phyloP scores from a whole-genome alignment of 2,113 vertebrate genomes.

The Struthio camelus region DNA sequence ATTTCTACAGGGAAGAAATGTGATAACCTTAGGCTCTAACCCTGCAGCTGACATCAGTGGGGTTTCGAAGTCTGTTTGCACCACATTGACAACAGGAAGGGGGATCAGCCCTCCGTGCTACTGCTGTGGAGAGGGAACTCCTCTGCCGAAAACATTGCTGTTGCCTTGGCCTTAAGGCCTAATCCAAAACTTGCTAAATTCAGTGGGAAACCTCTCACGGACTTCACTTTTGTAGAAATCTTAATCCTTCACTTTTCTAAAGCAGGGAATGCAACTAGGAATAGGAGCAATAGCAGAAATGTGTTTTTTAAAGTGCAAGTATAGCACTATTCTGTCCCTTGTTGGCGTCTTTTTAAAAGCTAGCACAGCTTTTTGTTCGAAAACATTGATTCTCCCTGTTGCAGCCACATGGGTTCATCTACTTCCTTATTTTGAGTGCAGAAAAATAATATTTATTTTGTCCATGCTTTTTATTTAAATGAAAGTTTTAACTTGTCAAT shows the following conservation, averaged over 20 bases:
- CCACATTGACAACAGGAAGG: neutral
- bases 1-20: neutral
- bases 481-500: neutral
- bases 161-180: neutral
- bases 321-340: neutral
- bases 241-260: neutral
- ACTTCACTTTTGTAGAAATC: neutral
- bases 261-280: neutral
- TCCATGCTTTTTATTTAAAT: neutral
- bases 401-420: neutral
- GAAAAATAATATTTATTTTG: neutral
- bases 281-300: neutral
- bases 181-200: neutral
- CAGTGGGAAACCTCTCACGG: neutral
- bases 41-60: neutral
- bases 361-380: neutral
- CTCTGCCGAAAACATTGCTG: neutral
- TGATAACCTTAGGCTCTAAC: neutral
- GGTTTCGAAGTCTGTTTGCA: neutral
- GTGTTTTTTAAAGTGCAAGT: neutral
- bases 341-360: neutral
- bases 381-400: neutral
- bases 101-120: neutral
- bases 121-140: neutral
- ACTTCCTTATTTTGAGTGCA: neutral